Percentiles rank a stretch among this genome's conserved stretches.
These are phyloP conservation scores for Hypsopygia costalis DNA, from an alignment of 2,888 invertebrate species.

Conservation along the genomic window DNA sequence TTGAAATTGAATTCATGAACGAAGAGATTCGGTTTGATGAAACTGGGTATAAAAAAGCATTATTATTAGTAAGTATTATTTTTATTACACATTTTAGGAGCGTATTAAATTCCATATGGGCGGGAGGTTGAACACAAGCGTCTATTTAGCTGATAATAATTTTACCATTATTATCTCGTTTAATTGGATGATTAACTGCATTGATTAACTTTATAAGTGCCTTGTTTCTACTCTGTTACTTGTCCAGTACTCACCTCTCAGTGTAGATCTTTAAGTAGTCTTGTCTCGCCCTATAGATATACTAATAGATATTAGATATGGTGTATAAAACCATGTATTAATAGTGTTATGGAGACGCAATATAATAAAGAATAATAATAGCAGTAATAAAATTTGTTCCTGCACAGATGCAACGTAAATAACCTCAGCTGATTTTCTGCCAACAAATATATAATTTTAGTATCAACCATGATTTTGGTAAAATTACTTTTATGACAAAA, in stretches of 20 bases:
- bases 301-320: slow-evolving; percentile 3
- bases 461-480: no score
- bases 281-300: slow-evolving; percentile 3
- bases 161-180: no score
- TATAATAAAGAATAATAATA: slow-evolving; percentile 2
- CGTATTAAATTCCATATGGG: not conserved
- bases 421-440: no score
- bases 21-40: not conserved
- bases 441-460: no score
- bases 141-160: not conserved
- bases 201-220: slow-evolving; percentile 4
- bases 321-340: not conserved
- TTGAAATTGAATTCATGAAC: not conserved
- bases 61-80: slow-evolving; percentile 3
- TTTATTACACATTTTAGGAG: not conserved
- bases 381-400: not conserved
- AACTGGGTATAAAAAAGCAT: slow-evolving; percentile 5
- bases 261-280: not conserved
- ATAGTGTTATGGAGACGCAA: slow-evolving; percentile 6
- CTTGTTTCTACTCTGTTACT: slow-evolving; percentile 7
- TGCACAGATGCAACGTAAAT: not conserved
- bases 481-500: no score
- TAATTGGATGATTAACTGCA: not conserved
- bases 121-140: not conserved
- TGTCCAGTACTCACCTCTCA: not conserved